Conservation (phyloP, 53 echinoderm and acorn worm species). For the Glandiceps talaboti region DNA sequence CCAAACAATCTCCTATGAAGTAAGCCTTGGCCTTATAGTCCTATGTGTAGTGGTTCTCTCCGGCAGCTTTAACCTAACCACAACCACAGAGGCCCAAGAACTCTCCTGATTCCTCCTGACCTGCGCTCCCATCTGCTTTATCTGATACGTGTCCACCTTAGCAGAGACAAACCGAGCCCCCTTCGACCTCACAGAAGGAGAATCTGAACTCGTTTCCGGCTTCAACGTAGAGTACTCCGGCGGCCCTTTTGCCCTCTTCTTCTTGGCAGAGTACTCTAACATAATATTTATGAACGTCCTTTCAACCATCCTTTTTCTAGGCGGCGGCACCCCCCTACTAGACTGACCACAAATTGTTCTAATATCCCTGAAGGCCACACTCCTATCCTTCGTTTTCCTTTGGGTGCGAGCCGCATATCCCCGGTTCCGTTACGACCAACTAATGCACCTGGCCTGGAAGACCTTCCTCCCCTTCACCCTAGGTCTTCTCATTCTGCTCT, state of each 20-base stretch:
- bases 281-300: conserved; percentile 52
- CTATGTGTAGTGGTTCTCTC: no score
- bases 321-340: conserved; percentile 11
- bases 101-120: conserved; percentile 20
- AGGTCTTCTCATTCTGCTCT: background rate
- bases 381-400: conserved; percentile 25
- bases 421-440: conserved; percentile 61
- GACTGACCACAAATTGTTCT: conserved; percentile 1
- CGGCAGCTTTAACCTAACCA: conserved; percentile 17
- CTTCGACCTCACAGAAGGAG: conserved; percentile 62
- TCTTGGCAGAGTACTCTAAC: conserved; percentile 54
- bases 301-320: conserved; percentile 32
- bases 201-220: conserved; percentile 61
- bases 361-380: conserved; percentile 10
- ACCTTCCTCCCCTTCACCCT: conserved; percentile 38
- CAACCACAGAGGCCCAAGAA: conserved; percentile 18
- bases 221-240: conserved; percentile 64
- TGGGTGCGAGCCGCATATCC: conserved; percentile 45
- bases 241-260: conserved; percentile 55
- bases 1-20: no score
- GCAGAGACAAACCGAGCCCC: conserved; percentile 71
- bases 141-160: conserved; percentile 42
- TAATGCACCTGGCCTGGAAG: conserved; percentile 60
- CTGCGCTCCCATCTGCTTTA: conserved; percentile 27
- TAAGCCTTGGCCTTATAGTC: no score